Evolutionary conservation across 2,888 invertebrate species (phyloP).

Genomic region (Apamea sordens): DNA sequence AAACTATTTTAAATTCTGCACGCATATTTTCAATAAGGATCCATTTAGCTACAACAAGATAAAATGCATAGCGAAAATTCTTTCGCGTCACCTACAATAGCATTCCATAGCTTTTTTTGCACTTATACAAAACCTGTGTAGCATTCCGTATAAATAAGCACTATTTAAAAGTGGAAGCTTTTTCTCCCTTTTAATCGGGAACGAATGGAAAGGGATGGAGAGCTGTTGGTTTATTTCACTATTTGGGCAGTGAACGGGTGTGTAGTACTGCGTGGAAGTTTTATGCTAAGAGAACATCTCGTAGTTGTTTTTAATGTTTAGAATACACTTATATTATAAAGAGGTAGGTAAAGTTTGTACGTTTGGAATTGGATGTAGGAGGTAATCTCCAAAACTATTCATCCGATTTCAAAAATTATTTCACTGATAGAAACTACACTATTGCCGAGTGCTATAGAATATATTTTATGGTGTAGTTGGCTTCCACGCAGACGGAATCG

Average conservation of each 20-base stretch:
- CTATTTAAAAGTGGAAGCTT: constrained; percentile 55
- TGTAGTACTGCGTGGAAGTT: constrained; percentile 34
- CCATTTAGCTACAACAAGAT: constrained; percentile 51
- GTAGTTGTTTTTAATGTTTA: too few relatives aligned
- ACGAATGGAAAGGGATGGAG: constrained; percentile 37
- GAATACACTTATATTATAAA: neutral
- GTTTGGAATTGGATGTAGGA: neutral
- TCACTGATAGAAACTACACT: neutral
- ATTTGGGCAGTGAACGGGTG: constrained; percentile 53
- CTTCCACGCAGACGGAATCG: neutral
- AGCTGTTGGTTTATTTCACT: constrained; percentile 39
- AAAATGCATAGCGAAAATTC: constrained; percentile 58
- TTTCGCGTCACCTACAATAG: constrained; percentile 60
- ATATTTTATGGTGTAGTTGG: neutral
- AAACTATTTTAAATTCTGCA: constrained; percentile 56
- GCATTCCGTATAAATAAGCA: constrained; percentile 61
- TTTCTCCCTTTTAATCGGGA: constrained; percentile 45
- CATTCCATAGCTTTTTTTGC: constrained; percentile 66
- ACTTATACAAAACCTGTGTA: constrained; percentile 51
- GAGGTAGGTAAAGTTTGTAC: neutral
- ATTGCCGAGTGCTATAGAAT: too few relatives aligned
- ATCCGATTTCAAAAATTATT: neutral
- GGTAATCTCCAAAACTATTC: neutral
- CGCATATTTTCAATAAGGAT: constrained; percentile 53
- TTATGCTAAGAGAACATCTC: neutral